These are phyloP conservation scores for Synanthedon vespiformis DNA, from an alignment of 2,888 invertebrate genomes.

Conservation along the genomic window DNA sequence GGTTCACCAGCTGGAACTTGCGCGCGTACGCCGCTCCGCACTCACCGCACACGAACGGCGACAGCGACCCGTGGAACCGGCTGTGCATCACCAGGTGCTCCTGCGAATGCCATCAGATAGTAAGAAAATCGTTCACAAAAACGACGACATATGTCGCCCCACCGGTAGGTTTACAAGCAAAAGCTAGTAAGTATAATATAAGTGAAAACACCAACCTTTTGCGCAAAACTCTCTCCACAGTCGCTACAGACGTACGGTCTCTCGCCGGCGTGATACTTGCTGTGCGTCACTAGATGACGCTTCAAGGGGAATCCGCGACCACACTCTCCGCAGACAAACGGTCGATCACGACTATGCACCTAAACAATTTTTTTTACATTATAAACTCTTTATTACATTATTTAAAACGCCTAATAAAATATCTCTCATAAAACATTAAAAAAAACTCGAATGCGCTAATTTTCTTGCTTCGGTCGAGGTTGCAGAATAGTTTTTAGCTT, in stretches of 20 bases:
- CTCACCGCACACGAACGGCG: slow-evolving; percentile 93
- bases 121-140: no score
- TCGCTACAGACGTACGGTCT: slow-evolving; percentile 87
- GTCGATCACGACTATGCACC: slow-evolving; percentile 83
- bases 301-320: slow-evolving; percentile 85
- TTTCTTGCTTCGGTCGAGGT: no score
- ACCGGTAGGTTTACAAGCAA: slow-evolving; percentile 42
- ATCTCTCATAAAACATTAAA: no score
- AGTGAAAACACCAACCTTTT: slow-evolving; percentile 71
- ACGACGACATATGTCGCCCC: no score
- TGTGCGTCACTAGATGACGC: slow-evolving; percentile 85
- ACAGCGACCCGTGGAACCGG: slow-evolving; percentile 94
- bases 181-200: slow-evolving; percentile 4
- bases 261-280: slow-evolving; percentile 88
- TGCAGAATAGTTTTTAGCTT: no score
- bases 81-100: slow-evolving; percentile 85
- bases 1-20: slow-evolving; percentile 88
- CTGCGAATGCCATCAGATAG: slow-evolving; percentile 17
- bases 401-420: no score
- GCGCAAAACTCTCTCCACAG: slow-evolving; percentile 93
- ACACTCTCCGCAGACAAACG: slow-evolving; percentile 86
- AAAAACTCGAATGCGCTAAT: no score
- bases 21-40: slow-evolving; percentile 88
- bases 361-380: slow-evolving; percentile 13
- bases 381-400: no score